Base-by-base conservation (phyloP, 2,797 vertebrate species). In the Gallirallus australis region DNA sequence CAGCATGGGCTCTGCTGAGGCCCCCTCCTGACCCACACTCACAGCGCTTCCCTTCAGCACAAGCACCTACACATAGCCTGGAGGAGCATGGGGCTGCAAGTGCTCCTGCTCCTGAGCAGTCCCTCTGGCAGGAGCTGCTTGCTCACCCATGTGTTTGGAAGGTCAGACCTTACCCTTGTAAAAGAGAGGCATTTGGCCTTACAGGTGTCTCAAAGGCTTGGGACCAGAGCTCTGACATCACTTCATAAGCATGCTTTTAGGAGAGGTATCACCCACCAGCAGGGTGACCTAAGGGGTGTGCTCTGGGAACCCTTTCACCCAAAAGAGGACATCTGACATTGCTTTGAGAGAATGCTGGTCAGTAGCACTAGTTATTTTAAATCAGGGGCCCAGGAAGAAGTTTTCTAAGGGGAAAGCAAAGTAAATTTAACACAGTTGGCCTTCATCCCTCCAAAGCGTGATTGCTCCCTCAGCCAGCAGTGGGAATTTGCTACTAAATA, bases 201-300 rank as follows among this genome's bases (percentile, higher is more conserved):
- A 47, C 11, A 54, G 7, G 6, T 59, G 16, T 83, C 37, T n/a
- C 30, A 27, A 28, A 88, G 28, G 9, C 16, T 50, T 82, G 57
- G 42, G 61, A 56, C 18, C n/a, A 57, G 40, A 73, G 27, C 39
- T 94, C 70, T 13, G 20, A 6, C 3, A 57, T 94, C 15, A 15
- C 31, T 27, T 15, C 3, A 3, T 2, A 23, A 57, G 12, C 28
- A 40, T 18, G 28, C 24, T 85, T 63, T 65, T 56, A 57, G 33
- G 7, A 73, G 76, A 63, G 20, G 7, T 77, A 35, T 60, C 37
- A 53, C 7, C 18, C 12, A 11, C 15, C 17, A 13, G 20, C 5
- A 2, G 4, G 11, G 8, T 79, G 40, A 79, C 0, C 0, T 45
- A 48, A 68, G 7, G 31, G 6, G 11, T 79, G 28, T 66, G 39